These are phyloP conservation scores for Accipiter virgatus DNA, from an alignment of 2,113 vertebrate genomes.

Conservation along the genomic window DNA sequence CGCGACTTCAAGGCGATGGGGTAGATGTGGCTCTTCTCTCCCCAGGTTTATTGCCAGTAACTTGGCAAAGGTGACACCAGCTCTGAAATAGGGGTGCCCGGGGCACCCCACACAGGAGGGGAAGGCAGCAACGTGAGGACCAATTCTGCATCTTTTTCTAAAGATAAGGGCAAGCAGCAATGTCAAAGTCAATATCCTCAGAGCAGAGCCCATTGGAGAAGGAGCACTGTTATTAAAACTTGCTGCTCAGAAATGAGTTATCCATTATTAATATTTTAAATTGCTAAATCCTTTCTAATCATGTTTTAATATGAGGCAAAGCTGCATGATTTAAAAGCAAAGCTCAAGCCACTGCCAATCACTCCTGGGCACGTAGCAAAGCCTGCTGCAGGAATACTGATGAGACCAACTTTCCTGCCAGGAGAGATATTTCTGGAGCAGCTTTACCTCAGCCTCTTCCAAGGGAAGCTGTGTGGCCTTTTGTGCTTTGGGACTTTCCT, in stretches of 20 bases:
- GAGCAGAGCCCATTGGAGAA: not conserved
- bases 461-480: not conserved
- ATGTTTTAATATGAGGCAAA: constrained; percentile 13
- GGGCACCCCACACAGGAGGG: not conserved
- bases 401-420: not conserved
- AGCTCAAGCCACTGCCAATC: constrained; percentile 11
- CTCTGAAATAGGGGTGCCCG: not conserved
- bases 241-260: not conserved
- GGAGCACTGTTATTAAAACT: not conserved
- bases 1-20: fast-evolving
- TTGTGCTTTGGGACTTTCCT: not conserved
- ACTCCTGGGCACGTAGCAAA: not conserved
- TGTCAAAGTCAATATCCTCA: not conserved
- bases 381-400: constrained; percentile 1
- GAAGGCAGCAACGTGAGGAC: not conserved
- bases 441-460: not conserved
- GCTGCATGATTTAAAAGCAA: constrained; percentile 16
- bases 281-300: constrained; percentile 27
- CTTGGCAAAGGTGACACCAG: not conserved
- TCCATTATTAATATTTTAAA: constrained; percentile 49
- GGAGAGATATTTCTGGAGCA: not conserved
- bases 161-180: not conserved
- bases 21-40: not conserved
- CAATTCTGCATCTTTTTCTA: not conserved
- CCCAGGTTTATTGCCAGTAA: not conserved